A percentile compares a stretch with the other conserved stretches of the same genome.
Evolutionary conservation across 2,888 invertebrate species (phyloP).

Genomic region (Hyles lineata): DNA sequence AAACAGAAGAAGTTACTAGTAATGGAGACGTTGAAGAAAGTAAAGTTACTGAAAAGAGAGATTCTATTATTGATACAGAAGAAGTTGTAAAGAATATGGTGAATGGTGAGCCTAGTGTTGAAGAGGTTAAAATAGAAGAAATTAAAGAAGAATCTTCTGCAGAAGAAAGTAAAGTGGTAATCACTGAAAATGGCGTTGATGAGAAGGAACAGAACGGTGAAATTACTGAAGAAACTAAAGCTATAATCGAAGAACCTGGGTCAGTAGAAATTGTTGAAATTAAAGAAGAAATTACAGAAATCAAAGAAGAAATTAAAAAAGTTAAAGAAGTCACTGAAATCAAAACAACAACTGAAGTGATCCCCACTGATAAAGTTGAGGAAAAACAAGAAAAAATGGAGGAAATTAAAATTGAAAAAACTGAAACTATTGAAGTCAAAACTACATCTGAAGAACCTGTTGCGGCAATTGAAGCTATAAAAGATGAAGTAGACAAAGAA

Average conservation of each 20-base stretch:
- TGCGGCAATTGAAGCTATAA: neutral
- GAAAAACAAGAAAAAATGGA: constrained; percentile 11
- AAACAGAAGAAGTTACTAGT: neutral
- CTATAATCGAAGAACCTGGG: constrained; percentile 4
- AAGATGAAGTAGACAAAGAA: neutral
- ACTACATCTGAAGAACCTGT: neutral
- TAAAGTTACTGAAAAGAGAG: neutral
- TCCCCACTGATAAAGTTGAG: neutral
- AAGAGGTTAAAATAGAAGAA: neutral
- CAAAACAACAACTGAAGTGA: neutral
- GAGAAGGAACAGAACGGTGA: neutral
- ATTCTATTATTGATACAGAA: no score
- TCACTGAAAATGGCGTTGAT: neutral
- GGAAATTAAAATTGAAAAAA: neutral
- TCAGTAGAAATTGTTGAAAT: constrained; percentile 11
- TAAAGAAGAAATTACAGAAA: constrained; percentile 17
- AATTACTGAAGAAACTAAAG: neutral
- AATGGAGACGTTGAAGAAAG: neutral
- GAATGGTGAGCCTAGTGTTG: neutral
- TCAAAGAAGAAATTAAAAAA: neutral
- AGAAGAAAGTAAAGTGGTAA: neutral
- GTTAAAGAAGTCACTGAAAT: neutral
- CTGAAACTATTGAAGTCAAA: constrained; percentile 6
- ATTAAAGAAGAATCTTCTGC: neutral
- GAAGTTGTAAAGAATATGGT: neutral